These are phyloP conservation scores for Pararge aegeria DNA, from an alignment of 1,140 invertebrate species.

Conservation along the genomic window DNA sequence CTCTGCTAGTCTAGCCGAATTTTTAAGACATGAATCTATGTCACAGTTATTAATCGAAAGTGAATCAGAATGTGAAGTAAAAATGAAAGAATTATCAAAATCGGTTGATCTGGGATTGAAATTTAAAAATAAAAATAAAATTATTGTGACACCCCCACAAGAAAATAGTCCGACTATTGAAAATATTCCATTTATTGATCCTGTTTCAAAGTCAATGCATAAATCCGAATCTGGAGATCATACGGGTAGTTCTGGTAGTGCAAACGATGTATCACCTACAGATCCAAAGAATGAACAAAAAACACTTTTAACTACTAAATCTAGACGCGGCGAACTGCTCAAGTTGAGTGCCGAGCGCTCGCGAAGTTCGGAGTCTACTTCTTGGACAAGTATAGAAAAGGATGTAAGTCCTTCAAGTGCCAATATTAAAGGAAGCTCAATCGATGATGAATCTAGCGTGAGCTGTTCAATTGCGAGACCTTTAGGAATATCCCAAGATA, in stretches of 20 bases:
- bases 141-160: slow-evolving; percentile 77
- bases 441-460: slow-evolving; percentile 88
- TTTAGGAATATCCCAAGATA: slow-evolving; percentile 87
- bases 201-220: slow-evolving; percentile 57
- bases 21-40: slow-evolving; percentile 73
- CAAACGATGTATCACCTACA: slow-evolving; percentile 63
- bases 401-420: slow-evolving; percentile 80
- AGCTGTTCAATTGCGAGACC: slow-evolving; percentile 89
- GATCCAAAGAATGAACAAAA: slow-evolving; percentile 61
- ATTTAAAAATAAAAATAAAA: slow-evolving; percentile 79
- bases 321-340: slow-evolving; percentile 75
- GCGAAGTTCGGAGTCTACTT: slow-evolving; percentile 83
- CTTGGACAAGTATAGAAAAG: slow-evolving; percentile 82
- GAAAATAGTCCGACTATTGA: slow-evolving; percentile 78
- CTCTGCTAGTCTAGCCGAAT: slow-evolving; percentile 73
- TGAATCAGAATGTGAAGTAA: slow-evolving; percentile 53
- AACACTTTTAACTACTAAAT: slow-evolving; percentile 71
- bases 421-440: slow-evolving; percentile 82
- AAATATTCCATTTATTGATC: slow-evolving; percentile 74
- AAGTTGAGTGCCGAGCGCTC: slow-evolving; percentile 84
- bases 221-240: slow-evolving; percentile 72
- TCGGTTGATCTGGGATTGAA: slow-evolving; percentile 58
- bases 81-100: slow-evolving; percentile 43
- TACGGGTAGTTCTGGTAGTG: slow-evolving; percentile 69
- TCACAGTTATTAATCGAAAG: slow-evolving; percentile 62